Evolutionary conservation across 2,113 vertebrate species (phyloP), one percentile per base, ranked within the genome.

Genomic region (Triplophysa dalaica): DNA sequence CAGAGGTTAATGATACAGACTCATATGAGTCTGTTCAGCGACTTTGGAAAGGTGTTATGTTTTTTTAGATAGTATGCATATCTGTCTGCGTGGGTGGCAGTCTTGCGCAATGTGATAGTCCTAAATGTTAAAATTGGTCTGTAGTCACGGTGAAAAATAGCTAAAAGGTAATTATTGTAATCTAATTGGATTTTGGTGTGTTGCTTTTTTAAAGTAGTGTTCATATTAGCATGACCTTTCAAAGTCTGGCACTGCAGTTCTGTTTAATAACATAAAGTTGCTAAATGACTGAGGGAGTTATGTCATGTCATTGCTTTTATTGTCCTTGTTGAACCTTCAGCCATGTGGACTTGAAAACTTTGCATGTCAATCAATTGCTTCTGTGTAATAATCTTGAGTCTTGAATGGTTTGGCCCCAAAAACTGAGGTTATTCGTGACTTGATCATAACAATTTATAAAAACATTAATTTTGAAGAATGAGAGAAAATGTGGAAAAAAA

Each of bases 21-120:
- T 79, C 26, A 64, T 77, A 70, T 69, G n/a, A 61, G 45, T 68
- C 64, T 17, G 58, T 70, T 76, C 41, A 26, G 69, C 70, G 58
- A 70, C 50, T 19, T 29, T 14, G 24, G 19, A 61, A 69, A 62
- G 24, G 52, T 69, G 22, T 70, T 50, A 29, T 52, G n/a, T 26
- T 70, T 69, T 70, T 22, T 13, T 43, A 62, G n/a, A 54, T 69
- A n/a, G 58, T 62, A n/a, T 50, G 43, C 60, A 7, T 64, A 38
- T 77, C 48, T 70, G 58, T 52, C 58, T 63, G 69, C 17, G 22
- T 72, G 67, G 43, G 62, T 61, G 69, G 68, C 21, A 64, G 72
- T 64, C 33, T 70, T 66, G 45, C 70, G 41, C 72, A 69, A 62
- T 81, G 60, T 17, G 41, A 81, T 26, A 33, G 65, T 19, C 21